These are phyloP conservation scores for Prenolepis imparis DNA, from an alignment of 2,888 invertebrate genomes.

Conservation along the genomic window DNA sequence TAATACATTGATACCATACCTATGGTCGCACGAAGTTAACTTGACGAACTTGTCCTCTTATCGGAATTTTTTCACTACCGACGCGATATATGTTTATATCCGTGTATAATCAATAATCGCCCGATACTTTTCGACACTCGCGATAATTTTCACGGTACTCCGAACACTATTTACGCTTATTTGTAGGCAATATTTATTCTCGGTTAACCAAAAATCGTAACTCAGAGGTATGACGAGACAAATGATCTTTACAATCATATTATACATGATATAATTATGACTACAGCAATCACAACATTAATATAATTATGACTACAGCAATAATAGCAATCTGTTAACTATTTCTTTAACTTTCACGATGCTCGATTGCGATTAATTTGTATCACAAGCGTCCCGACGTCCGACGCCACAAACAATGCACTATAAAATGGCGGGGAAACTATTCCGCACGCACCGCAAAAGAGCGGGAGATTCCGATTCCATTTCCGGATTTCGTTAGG, in stretches of 20 bases:
- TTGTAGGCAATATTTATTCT: not conserved
- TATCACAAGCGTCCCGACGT: not conserved
- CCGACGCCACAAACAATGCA: not conserved
- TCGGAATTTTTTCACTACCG: slow-evolving; percentile 1
- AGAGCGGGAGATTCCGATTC: not conserved
- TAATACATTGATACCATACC: not conserved
- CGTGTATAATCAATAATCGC: not conserved
- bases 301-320: too few relatives aligned
- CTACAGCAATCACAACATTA: not conserved
- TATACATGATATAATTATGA: not conserved
- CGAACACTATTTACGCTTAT: not conserved
- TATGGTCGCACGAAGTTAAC: not conserved
- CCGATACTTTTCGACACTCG: not conserved
- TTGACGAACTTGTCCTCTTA: not conserved
- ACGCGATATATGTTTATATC: slow-evolving; percentile 1
- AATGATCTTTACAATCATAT: not conserved
- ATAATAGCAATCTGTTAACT: too few relatives aligned
- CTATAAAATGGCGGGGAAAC: not conserved
- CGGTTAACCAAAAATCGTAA: not conserved
- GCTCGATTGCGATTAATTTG: not conserved
- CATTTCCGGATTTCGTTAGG: not conserved
- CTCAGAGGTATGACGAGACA: not conserved
- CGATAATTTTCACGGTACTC: not conserved
- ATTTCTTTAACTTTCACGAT: not conserved
- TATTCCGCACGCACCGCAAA: not conserved